A percentile compares a stretch with the other conserved stretches of the same genome.
Evolutionary conservation across 2,113 vertebrate genomes (phyloP).

Genomic region (Ophiodon elongatus): DNA sequence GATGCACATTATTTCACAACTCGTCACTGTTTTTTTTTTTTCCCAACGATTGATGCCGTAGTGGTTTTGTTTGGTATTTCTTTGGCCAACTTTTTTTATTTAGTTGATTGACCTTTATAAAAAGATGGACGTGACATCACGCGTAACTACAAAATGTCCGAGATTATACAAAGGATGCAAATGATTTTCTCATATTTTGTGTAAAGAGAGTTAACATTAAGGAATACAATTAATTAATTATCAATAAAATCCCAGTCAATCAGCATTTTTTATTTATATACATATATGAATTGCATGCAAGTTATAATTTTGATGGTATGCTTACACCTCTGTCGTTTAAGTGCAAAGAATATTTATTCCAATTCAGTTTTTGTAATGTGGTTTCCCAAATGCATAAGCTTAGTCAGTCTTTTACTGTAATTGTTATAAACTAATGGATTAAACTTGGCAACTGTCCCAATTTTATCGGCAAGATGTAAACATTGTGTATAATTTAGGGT

Average conservation of each 20-base stretch:
- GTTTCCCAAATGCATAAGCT: slow-evolving; percentile 8
- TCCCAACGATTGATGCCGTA: neutral
- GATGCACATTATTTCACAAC: slow-evolving; percentile 87
- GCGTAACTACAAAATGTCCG: neutral
- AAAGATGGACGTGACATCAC: neutral
- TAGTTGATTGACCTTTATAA: neutral
- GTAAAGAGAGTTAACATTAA: neutral
- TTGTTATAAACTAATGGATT: slow-evolving; percentile 41
- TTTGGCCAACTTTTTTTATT: neutral
- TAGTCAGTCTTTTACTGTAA: slow-evolving; percentile 37
- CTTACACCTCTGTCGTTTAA: neutral
- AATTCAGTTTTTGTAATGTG: neutral
- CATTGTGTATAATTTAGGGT: neutral
- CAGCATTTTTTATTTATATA: neutral
- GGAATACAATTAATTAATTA: neutral
- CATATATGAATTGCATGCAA: neutral
- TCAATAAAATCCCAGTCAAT: neutral
- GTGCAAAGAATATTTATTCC: neutral
- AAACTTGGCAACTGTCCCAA: slow-evolving; percentile 9
- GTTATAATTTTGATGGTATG: neutral
- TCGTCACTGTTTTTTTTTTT: slow-evolving; percentile 55
- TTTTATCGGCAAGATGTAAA: slow-evolving; percentile 23
- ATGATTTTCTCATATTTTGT: neutral
- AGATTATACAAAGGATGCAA: neutral
- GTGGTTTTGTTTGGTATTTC: neutral